Conservation (phyloP, 2,888 invertebrate species). For the Caenorhabditis wallacei region DNA sequence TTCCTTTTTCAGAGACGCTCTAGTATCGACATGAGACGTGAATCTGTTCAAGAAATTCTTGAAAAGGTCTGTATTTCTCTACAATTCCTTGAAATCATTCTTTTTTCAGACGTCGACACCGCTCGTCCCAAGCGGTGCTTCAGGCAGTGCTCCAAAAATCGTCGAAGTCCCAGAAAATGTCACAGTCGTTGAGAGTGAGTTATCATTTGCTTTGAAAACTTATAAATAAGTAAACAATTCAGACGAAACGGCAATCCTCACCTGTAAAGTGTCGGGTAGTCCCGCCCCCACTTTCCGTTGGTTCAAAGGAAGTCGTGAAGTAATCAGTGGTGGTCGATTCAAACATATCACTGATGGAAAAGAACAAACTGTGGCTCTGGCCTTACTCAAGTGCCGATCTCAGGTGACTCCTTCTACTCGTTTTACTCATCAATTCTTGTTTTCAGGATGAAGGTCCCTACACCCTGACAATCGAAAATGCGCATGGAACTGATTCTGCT, state of each 20-base stretch:
- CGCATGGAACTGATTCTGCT: constrained; percentile 95
- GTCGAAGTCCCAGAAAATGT: constrained; percentile 96
- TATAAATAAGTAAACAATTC: constrained; percentile 60
- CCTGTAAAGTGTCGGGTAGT: constrained; percentile 94
- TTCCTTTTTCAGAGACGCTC: constrained; percentile 87
- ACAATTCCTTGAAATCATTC: background rate
- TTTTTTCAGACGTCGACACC: constrained; percentile 88
- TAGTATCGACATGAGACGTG: constrained; percentile 92
- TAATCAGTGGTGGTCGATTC: constrained; percentile 94
- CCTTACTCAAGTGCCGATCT: constrained; percentile 95
- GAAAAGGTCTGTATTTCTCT: constrained; percentile 72
- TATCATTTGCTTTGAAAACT: background rate
- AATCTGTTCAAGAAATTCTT: constrained; percentile 84
- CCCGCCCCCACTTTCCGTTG: constrained; percentile 92
- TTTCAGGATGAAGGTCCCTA: constrained; percentile 88
- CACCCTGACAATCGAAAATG: constrained; percentile 93
- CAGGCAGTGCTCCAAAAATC: constrained; percentile 89
- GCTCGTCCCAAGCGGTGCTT: constrained; percentile 87
- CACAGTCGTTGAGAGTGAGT: constrained; percentile 94
- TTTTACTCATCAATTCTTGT: background rate
- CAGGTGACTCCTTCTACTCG: constrained; percentile 63
- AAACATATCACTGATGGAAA: constrained; percentile 96
- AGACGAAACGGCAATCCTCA: constrained; percentile 95
- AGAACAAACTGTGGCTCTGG: constrained; percentile 93
- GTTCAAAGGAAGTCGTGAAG: constrained; percentile 79